Evolutionary conservation across 2,888 invertebrate species (phyloP).

Genomic region (Petrolisthes manimaculis): DNA sequence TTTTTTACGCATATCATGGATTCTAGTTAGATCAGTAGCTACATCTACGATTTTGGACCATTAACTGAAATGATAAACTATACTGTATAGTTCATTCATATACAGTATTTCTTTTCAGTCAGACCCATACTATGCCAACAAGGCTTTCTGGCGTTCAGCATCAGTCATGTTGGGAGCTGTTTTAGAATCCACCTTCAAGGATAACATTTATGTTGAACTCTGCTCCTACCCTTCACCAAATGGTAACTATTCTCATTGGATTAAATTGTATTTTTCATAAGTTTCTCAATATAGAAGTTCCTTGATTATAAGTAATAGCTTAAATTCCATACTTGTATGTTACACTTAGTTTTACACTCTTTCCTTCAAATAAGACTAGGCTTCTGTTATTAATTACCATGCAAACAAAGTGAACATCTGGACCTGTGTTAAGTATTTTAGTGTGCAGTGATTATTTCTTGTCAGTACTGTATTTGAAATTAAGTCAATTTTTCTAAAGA

Average conservation of each 20-base stretch:
- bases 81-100: neutral
- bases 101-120: constrained; percentile 31
- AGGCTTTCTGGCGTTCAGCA: constrained; percentile 93
- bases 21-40: neutral
- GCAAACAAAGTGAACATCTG: no score
- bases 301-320: no score
- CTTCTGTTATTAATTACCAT: no score
- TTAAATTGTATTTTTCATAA: no score
- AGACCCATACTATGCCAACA: constrained; percentile 74
- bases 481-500: neutral
- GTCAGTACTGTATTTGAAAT: neutral
- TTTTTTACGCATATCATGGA: neutral
- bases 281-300: no score
- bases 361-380: no score
- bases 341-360: no score
- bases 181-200: constrained; percentile 83
- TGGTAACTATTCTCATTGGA: constrained; percentile 72
- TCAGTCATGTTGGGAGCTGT: constrained; percentile 89
- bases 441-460: neutral
- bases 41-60: no score
- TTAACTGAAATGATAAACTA: neutral
- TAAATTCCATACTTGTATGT: no score
- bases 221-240: constrained; percentile 93
- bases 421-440: neutral
- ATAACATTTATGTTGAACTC: constrained; percentile 79